phyloP scores from a whole-genome alignment of 2,888 invertebrate genomes.

The Panzeria rudis region DNA sequence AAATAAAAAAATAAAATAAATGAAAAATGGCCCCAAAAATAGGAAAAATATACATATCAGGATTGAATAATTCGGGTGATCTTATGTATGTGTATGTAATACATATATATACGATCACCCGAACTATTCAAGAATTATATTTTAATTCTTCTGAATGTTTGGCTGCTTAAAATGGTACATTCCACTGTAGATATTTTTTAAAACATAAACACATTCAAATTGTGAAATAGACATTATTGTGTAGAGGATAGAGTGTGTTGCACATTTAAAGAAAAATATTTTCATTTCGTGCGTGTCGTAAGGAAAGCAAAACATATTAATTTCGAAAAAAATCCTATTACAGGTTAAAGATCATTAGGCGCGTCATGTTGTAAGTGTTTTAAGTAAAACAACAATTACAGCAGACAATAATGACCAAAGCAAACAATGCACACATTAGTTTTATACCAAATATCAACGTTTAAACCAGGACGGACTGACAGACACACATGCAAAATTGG shows the following conservation, averaged over 20 bases:
- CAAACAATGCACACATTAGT: not conserved
- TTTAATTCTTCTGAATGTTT: too few species aligned
- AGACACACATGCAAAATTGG: conserved; percentile 14
- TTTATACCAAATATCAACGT: not conserved
- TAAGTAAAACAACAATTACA: conserved; percentile 53
- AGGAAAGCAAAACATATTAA: conserved; percentile 17
- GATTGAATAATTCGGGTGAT: too few species aligned
- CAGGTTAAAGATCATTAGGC: conserved; percentile 80
- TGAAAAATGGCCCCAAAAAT: too few species aligned
- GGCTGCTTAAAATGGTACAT: too few species aligned
- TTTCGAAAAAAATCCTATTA: conserved; percentile 37
- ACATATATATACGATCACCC: too few species aligned
- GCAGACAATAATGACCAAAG: conserved; percentile 28
- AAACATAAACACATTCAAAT: too few species aligned
- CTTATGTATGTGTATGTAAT: too few species aligned
- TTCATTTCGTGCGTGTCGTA: conserved; percentile 60
- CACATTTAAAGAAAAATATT: conserved; percentile 42
- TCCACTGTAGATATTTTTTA: too few species aligned
- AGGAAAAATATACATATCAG: too few species aligned
- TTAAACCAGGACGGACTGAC: not conserved
- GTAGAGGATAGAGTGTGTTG: not conserved
- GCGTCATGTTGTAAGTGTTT: conserved; percentile 74
- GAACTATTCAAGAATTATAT: too few species aligned
- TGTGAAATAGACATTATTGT: too few species aligned
- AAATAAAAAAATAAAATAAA: too few species aligned